Evolutionary conservation across 2,113 vertebrate genomes (phyloP).

Genomic region (Entelurus aequoreus): DNA sequence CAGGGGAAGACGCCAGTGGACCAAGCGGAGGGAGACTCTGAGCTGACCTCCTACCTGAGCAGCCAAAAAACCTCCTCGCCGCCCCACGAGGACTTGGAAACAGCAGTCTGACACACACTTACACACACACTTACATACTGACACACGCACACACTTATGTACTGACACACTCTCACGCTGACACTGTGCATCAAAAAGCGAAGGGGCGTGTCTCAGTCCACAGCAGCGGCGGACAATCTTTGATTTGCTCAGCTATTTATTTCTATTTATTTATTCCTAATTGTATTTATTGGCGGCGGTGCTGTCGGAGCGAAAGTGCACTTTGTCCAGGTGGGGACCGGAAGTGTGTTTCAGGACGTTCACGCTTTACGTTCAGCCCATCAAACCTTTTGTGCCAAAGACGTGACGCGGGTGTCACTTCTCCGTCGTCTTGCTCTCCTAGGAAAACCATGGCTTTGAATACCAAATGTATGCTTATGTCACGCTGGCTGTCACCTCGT

Average conservation of each 20-base stretch:
- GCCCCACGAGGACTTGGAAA: constrained; percentile 88
- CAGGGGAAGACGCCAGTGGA: constrained; percentile 90
- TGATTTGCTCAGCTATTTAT: constrained; percentile 55
- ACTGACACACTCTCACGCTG: constrained; percentile 27
- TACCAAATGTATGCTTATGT: no score
- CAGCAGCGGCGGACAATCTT: constrained; percentile 8
- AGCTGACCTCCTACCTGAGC: constrained; percentile 83
- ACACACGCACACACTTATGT: constrained; percentile 38
- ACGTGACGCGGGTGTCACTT: constrained; percentile 39
- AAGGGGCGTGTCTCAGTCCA: not conserved
- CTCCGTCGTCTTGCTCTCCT: no score
- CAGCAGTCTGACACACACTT: constrained; percentile 82
- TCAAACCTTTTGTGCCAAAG: constrained; percentile 61
- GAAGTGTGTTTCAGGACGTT: not conserved
- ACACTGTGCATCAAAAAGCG: constrained; percentile 17
- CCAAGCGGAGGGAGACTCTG: constrained; percentile 83
- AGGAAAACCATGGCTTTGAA: no score
- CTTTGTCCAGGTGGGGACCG: constrained; percentile 26
- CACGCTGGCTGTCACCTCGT: no score
- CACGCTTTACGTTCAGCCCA: constrained; percentile 17
- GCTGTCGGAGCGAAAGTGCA: constrained; percentile 54
- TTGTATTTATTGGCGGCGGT: constrained; percentile 67
- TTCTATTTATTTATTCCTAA: constrained; percentile 71
- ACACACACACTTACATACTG: constrained; percentile 57
- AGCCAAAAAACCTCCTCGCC: constrained; percentile 68